Base-by-base conservation (phyloP, 2,888 invertebrate species). In the Argyresthia albistria region DNA sequence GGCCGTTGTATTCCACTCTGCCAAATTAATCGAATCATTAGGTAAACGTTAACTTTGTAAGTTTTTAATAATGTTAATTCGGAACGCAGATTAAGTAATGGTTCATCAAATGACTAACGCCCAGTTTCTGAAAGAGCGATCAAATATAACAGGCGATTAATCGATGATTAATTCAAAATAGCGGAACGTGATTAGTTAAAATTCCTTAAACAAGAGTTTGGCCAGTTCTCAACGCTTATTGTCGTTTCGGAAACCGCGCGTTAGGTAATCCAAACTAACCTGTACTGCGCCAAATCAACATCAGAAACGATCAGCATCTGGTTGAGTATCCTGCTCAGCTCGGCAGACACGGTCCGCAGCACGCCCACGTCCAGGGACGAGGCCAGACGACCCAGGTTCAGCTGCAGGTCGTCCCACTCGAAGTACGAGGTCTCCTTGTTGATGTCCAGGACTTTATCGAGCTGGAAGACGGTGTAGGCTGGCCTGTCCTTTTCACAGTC, bases 401-500 rank as follows among this genome's bases (percentile, higher is more conserved):
- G 75, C 56, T 89, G 88, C 0, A 92, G 71, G 53, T 89, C 90
- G 2, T 80, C 76, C 93, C 93, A 93, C 56, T 89, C 89, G 65
- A 90, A 89, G 64, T 91, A 89, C 43, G 92, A 91, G 0, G 91
- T 89, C 54, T 90, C 88, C 61, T 90, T 90, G 62, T 93, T 92
- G 48, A 94, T 86, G 69, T 94, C 91, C 56, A 93, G 82, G 57
- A 92, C 88, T 66, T 90, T 91, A 60, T 92, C 90, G 60, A 95
- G 77, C 72, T 92, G 91, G 67, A 94, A 93, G 35, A 93, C 92
- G 46, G 88, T 84, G 80, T 93, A 95, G n/a, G 92, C 91, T 57
- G 94, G 89, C 60, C 90, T 89, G 68, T 93, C 92, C 64, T 90
- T 87, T 70, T 92, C 90, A 69, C 94, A 95, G 64, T 92, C 91